Percentiles rank a stretch among this genome's conserved stretches.
Conservation (phyloP, 1,140 invertebrate genomes). For the Anagrus nilaparvatae region DNA sequence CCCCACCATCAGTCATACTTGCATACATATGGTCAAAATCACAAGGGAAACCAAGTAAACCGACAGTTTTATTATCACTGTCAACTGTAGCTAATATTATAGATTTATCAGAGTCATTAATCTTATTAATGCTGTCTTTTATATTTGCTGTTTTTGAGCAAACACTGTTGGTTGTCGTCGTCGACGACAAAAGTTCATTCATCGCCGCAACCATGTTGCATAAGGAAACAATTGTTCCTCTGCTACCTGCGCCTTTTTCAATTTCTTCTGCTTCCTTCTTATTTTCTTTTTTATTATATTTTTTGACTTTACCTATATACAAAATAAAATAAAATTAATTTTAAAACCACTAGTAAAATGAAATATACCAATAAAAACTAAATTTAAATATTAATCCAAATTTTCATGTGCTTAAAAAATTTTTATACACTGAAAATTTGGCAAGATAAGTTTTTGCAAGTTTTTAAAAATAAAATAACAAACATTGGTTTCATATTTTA, state of each 20-base stretch:
- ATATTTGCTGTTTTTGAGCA: conserved; percentile 18
- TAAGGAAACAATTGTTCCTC: conserved; percentile 12
- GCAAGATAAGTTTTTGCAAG: too few relatives aligned
- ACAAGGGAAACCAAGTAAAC: conserved; percentile 38
- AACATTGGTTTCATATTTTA: too few relatives aligned
- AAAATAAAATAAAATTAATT: neutral
- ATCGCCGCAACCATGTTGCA: conserved; percentile 42
- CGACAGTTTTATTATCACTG: conserved; percentile 26
- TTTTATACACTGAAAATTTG: too few relatives aligned
- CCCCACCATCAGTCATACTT: conserved; percentile 39
- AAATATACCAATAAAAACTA: neutral
- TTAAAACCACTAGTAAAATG: neutral
- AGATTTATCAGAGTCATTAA: conserved; percentile 9
- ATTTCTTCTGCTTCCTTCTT: conserved; percentile 18
- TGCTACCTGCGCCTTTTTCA: conserved; percentile 13
- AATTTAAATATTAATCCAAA: too few relatives aligned
- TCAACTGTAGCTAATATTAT: conserved; percentile 5
- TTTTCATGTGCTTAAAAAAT: too few relatives aligned
- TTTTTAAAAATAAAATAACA: too few relatives aligned
- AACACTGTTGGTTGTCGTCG: conserved; percentile 32
- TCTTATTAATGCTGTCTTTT: conserved; percentile 13
- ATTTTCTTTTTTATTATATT: conserved; percentile 2
- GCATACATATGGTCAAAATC: conserved; percentile 49
- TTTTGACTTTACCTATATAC: neutral
- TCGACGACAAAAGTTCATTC: conserved; percentile 38